Evolutionary conservation across 2,797 vertebrate species (phyloP).

Genomic region (Phoebastria nigripes): DNA sequence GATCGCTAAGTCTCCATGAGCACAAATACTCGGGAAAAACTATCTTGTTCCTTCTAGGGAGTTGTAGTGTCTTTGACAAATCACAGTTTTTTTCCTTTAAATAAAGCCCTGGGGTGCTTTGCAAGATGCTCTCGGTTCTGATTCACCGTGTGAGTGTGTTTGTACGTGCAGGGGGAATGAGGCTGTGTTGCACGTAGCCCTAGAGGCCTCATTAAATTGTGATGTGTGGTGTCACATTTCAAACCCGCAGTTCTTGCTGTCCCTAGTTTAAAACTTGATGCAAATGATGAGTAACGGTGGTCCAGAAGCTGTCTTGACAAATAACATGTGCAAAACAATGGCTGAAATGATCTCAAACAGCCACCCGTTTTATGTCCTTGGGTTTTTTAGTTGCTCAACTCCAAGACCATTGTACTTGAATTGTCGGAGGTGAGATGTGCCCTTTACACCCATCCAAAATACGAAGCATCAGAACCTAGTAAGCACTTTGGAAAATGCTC

Average conservation of each 20-base stretch:
- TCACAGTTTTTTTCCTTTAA: neutral
- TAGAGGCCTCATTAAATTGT: constrained; percentile 71
- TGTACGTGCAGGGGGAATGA: neutral
- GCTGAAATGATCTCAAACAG: neutral
- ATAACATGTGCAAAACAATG: neutral
- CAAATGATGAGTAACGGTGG: constrained; percentile 41
- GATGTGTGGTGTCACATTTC: constrained; percentile 62
- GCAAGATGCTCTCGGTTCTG: constrained; percentile 34
- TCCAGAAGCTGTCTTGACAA: constrained; percentile 16
- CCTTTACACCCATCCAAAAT: neutral
- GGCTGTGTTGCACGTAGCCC: constrained; percentile 19
- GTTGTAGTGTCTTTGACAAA: constrained; percentile 30
- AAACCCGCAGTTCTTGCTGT: constrained; percentile 23
- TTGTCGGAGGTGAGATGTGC: neutral
- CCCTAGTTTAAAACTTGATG: constrained; percentile 54
- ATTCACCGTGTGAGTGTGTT: constrained; percentile 15
- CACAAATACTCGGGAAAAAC: constrained; percentile 11
- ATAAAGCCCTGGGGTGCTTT: constrained; percentile 50
- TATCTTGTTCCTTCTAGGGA: constrained; percentile 32
- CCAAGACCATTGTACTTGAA: neutral
- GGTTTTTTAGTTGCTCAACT: neutral
- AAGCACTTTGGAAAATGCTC: neutral
- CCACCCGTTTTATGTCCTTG: neutral
- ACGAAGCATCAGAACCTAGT: neutral
- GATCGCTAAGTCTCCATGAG: neutral